Percentiles rank a stretch among this genome's conserved stretches.
Evolutionary conservation across 2,797 vertebrate species (phyloP).

Genomic region (Ciconia nigra): DNA sequence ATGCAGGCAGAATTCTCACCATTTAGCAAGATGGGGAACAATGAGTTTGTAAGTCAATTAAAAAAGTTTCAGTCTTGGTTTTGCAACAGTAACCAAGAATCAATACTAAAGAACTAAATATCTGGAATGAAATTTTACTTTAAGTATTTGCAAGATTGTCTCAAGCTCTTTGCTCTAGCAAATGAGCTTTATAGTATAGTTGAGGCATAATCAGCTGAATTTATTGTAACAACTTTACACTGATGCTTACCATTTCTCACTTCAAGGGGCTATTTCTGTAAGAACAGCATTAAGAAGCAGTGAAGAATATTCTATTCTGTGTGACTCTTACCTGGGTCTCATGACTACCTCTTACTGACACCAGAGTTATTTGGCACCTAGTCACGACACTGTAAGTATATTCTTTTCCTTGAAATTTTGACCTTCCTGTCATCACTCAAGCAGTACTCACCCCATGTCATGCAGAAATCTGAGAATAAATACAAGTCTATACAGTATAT

Average conservation of each 20-base stretch:
- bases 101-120: not conserved
- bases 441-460: not conserved
- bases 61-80: not conserved
- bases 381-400: not conserved
- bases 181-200: not conserved
- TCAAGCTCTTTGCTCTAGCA: not conserved
- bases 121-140: not conserved
- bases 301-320: not conserved
- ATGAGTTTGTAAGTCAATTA: not conserved
- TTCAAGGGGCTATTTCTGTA: not conserved
- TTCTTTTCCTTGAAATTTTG: not conserved
- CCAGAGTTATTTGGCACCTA: not conserved
- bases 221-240: not conserved
- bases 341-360: not conserved
- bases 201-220: not conserved
- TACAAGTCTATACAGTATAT: not conserved
- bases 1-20: not conserved
- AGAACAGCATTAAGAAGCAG: not conserved
- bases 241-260: not conserved
- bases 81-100: fast-evolving
- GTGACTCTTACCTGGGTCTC: not conserved
- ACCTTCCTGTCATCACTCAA: not conserved
- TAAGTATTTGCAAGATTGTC: not conserved
- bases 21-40: not conserved
- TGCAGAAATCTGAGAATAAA: not conserved